These are phyloP conservation scores for Pangasius krempfi DNA, from an alignment of 2,797 vertebrate species.

Conservation along the genomic window DNA sequence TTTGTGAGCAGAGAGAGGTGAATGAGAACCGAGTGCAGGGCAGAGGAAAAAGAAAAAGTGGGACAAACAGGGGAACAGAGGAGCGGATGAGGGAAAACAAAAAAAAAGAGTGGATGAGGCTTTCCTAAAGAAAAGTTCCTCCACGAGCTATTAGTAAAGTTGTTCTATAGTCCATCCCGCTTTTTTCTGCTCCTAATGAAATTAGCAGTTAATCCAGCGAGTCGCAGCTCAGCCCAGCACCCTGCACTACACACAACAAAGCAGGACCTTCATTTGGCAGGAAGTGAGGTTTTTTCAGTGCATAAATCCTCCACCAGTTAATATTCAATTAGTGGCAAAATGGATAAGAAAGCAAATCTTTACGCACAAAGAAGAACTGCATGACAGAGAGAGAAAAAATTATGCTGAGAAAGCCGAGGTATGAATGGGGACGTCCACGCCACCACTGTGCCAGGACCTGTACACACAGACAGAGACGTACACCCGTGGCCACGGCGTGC, in stretches of 20 bases:
- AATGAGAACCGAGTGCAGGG: conserved; percentile 36
- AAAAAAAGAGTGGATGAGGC: too few relatives aligned
- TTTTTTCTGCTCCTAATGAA: conserved; percentile 67
- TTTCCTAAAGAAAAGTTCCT: conserved; percentile 35
- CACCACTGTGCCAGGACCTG: background rate
- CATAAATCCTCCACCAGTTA: conserved; percentile 58
- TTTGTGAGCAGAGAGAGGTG: background rate
- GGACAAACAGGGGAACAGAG: background rate
- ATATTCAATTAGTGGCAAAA: conserved; percentile 66
- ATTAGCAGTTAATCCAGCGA: conserved; percentile 70
- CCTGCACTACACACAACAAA: conserved; percentile 53
- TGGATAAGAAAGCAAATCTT: conserved; percentile 54
- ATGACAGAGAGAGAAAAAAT: conserved; percentile 39
- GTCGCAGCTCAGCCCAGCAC: conserved; percentile 58
- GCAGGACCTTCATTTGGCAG: conserved; percentile 49
- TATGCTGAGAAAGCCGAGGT: background rate
- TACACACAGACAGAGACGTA: conserved; percentile 17
- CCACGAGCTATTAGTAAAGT: conserved; percentile 7
- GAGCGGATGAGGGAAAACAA: background rate
- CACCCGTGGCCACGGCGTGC: background rate
- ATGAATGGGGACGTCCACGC: conserved; percentile 7
- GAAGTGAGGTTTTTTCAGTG: conserved; percentile 57
- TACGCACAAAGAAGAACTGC: conserved; percentile 55
- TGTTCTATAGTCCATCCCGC: conserved; percentile 45
- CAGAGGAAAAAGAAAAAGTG: background rate